Percentiles rank a stretch among this genome's conserved stretches.
Evolutionary conservation across 2,113 vertebrate genomes (phyloP).

Genomic region (Epinephelus cyanopodus): DNA sequence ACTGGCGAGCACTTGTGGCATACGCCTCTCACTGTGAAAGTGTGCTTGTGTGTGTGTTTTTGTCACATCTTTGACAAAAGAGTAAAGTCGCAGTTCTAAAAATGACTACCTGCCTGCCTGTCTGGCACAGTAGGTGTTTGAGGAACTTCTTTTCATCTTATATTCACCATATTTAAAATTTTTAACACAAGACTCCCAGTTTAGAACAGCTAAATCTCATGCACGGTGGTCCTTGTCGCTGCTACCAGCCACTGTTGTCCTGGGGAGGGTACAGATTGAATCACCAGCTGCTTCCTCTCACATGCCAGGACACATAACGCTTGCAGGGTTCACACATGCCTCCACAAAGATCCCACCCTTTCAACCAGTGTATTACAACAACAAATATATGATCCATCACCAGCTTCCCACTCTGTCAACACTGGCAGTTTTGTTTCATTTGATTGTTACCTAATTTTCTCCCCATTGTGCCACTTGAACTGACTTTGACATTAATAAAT

Average conservation of each 20-base stretch:
- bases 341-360: not conserved
- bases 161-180: not conserved
- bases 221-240: not conserved
- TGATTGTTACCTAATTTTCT: not conserved
- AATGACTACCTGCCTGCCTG: conserved; percentile 5
- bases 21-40: not conserved
- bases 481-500: not conserved
- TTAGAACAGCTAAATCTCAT: not conserved
- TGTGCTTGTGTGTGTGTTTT: not conserved
- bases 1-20: conserved; percentile 16
- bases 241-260: conserved; percentile 14
- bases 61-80: conserved; percentile 16
- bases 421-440: not conserved
- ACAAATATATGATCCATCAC: not conserved
- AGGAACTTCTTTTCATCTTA: not conserved
- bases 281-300: conserved; percentile 33
- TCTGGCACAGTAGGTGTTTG: not conserved
- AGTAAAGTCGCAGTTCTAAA: not conserved
- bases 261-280: conserved; percentile 24
- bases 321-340: conserved; percentile 13
- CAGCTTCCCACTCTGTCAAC: not conserved
- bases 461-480: not conserved
- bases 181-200: not conserved
- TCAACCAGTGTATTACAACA: not conserved
- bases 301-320: conserved; percentile 33